These are phyloP conservation scores for Drosophila repleta DNA, from an alignment of 1,140 invertebrate genomes.

Conservation along the genomic window DNA sequence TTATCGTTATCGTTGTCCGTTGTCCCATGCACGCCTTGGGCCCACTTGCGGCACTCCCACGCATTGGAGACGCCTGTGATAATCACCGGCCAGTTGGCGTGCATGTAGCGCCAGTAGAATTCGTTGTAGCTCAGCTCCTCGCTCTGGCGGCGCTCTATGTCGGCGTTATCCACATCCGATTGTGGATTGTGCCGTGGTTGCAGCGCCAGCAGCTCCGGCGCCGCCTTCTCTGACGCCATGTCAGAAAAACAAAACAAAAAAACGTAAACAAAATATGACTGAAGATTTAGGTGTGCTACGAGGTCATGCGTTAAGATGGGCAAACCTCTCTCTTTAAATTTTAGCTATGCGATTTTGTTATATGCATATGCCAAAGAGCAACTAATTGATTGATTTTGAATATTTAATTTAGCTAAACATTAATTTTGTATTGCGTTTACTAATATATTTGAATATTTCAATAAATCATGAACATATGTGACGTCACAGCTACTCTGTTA, in stretches of 20 bases:
- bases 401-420: too few species aligned
- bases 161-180: background rate
- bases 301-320: background rate
- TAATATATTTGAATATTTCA: background rate
- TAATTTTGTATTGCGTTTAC: too few species aligned
- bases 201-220: slow-evolving; percentile 43
- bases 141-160: slow-evolving; percentile 38
- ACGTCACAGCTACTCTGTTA: background rate
- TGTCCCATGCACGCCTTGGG: too few species aligned
- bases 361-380: background rate
- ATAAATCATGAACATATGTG: background rate
- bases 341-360: background rate
- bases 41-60: slow-evolving; percentile 88
- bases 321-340: background rate
- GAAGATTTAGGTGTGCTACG: background rate
- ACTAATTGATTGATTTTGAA: too few species aligned
- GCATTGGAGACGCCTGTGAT: slow-evolving; percentile 86
- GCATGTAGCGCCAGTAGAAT: slow-evolving; percentile 87
- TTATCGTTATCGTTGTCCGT: slow-evolving; percentile 12
- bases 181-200: slow-evolving; percentile 24
- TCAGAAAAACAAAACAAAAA: slow-evolving; percentile 38
- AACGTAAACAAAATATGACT: slow-evolving; percentile 47
- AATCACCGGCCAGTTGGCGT: slow-evolving; percentile 88
- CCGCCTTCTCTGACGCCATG: slow-evolving; percentile 53
- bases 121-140: slow-evolving; percentile 70